These are phyloP conservation scores for Numenius phaeopus DNA, from an alignment of 2,797 vertebrate species.

Conservation along the genomic window DNA sequence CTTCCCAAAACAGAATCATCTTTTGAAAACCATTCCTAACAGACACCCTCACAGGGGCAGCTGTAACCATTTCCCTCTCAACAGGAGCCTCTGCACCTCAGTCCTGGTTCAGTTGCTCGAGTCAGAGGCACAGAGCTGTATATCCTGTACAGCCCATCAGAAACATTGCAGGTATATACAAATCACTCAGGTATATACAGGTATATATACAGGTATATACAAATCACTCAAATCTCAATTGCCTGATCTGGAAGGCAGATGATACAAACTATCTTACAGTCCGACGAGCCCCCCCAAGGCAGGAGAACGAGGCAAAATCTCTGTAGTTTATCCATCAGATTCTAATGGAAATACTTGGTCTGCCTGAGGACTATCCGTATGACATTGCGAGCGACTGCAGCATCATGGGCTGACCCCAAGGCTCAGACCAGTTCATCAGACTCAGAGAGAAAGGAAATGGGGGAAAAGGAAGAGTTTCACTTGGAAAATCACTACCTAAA, in stretches of 20 bases:
- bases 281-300: background rate
- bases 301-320: background rate
- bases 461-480: background rate
- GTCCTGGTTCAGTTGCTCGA: background rate
- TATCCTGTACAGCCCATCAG: background rate
- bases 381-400: background rate
- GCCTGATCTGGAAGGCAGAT: background rate
- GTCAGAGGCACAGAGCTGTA: background rate
- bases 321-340: background rate
- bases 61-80: background rate
- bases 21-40: background rate
- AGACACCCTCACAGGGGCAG: background rate
- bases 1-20: background rate
- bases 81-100: background rate
- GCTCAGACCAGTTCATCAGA: background rate
- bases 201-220: background rate
- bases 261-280: background rate
- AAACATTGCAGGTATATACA: background rate
- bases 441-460: background rate
- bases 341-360: background rate
- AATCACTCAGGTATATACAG: too few species aligned
- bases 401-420: accelerated
- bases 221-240: background rate
- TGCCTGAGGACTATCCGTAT: background rate
- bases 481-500: background rate